Conservation (phyloP, 2,888 invertebrate species). For the Yponomeuta plumbellus region DNA sequence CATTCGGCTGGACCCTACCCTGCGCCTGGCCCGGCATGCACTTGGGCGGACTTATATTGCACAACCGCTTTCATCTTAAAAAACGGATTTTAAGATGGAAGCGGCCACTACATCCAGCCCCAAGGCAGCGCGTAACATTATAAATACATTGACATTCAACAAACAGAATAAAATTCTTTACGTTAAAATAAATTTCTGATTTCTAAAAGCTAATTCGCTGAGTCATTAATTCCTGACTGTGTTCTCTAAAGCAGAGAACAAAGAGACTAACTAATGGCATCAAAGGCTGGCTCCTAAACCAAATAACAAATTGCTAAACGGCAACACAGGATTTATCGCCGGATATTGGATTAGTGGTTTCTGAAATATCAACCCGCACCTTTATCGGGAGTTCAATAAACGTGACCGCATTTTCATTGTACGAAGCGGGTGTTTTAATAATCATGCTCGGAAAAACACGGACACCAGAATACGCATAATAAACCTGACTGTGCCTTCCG, state of each 20-base stretch:
- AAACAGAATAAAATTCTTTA: too few relatives aligned
- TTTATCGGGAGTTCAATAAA: background rate
- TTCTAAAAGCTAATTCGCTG: background rate
- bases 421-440: background rate
- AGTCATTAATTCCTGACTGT: background rate
- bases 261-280: background rate
- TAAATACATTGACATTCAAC: too few relatives aligned
- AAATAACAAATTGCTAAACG: background rate
- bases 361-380: background rate
- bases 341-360: background rate
- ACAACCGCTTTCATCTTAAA: too few relatives aligned
- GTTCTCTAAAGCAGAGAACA: background rate
- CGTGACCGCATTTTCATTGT: background rate
- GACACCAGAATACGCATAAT: background rate
- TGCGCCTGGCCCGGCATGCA: background rate
- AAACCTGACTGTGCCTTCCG: background rate
- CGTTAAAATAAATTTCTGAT: too few relatives aligned
- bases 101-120: too few relatives aligned
- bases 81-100: background rate
- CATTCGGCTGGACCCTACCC: too few relatives aligned
- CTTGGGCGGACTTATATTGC: background rate
- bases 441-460: background rate
- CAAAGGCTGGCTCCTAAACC: background rate
- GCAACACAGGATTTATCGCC: background rate
- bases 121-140: too few relatives aligned